Base-by-base conservation (phyloP, 2,113 vertebrate genomes). In the Chlorodrepanis virens region DNA sequence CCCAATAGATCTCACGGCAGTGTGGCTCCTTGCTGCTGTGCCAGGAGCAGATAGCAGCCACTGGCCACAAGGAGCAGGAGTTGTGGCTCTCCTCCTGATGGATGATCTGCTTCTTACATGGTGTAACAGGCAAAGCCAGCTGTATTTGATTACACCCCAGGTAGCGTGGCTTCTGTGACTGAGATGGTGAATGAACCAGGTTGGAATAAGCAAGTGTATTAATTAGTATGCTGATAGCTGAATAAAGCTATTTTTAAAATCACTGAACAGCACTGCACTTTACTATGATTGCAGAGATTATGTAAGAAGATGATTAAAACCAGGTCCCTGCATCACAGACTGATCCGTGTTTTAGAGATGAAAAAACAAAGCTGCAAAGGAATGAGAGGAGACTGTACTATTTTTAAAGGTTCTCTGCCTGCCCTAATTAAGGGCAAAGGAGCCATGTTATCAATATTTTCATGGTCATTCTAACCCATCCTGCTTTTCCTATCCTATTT, bases 251-350 rank as follows among this genome's bases (percentile, higher is more conserved):
- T 86, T 90, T 93, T 92, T 68, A 61, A 94, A 94, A 89, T 86
- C 92, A 95, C 87, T 39, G 79, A 85, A 68, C 77, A 83, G 85
- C 50, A 35, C 77, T 84, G 85, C 82, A 94, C 54, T 91, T 88
- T 87, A 81, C 83, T 94, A 75, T 83, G 83, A 94, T 95, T 81
- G 77, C 54, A 49, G 87, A 65, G 87, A 85, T 91, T 87, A 87
- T 67, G 56, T 81, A 88, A 93, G 93, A 70, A 1, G 64, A 72
- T 69, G 85, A 94, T 92, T 90, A 93, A 89, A 96, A 91, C 27
- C 71, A 83, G 86, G 88, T 93, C 74, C 78, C 70, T 63, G 70
- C 75, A 83, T 93, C 96, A 64, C 29, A 59, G 83, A 13, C 71
- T 20, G 33, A 90, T 77, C 53, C 2, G 2, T 39, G 68, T 22